phyloP scores from a whole-genome alignment of 2,113 vertebrate genomes.

The Phalacrocorax carbo region DNA sequence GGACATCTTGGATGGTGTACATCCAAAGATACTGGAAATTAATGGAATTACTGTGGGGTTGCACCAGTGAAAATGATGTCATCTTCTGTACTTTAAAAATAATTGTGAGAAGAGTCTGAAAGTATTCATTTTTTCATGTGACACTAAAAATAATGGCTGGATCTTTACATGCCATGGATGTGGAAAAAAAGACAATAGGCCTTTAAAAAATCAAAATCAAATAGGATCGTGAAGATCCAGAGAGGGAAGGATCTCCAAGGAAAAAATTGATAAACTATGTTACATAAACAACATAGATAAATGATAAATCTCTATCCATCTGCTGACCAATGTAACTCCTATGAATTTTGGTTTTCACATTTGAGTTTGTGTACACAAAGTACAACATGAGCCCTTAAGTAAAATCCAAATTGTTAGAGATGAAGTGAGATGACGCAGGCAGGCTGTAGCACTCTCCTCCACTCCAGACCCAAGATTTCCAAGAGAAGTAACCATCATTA shows the following conservation, averaged over 20 bases:
- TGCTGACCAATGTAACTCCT: neutral
- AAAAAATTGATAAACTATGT: neutral
- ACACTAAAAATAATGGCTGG: neutral
- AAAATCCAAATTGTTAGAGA: neutral
- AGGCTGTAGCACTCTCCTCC: neutral
- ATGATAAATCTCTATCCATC: neutral
- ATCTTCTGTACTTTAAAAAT: neutral
- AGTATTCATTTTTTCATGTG: neutral
- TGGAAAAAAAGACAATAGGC: neutral
- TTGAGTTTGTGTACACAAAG: neutral
- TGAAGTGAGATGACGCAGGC: neutral
- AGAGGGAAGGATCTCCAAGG: neutral
- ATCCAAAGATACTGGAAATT: neutral
- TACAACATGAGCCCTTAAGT: neutral
- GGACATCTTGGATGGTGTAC: neutral
- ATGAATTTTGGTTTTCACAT: neutral
- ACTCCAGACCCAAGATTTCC: neutral
- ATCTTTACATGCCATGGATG: neutral
- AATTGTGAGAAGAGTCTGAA: neutral
- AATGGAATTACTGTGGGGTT: neutral
- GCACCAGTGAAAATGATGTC: neutral
- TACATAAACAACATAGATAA: neutral
- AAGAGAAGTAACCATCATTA: neutral
- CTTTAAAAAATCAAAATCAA: neutral
- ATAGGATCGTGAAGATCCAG: neutral